Percentiles rank a stretch among this genome's conserved stretches.
Conservation (phyloP, 2,113 vertebrate genomes). For the Chaetodon trifascialis region DNA sequence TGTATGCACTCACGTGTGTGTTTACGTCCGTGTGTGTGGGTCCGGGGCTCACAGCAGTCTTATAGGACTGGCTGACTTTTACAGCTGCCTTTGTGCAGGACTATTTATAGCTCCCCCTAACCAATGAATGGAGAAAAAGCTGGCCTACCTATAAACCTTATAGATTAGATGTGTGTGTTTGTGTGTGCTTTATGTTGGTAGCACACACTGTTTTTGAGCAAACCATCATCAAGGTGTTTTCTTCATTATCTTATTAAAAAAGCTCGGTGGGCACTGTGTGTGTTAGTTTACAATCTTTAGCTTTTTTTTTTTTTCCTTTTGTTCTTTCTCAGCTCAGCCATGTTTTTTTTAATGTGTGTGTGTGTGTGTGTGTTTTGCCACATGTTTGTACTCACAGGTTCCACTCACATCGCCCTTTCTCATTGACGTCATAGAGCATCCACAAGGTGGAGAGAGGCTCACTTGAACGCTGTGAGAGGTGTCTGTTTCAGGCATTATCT, state of each 20-base stretch:
- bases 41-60: slow-evolving; percentile 49
- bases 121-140: slow-evolving; percentile 66
- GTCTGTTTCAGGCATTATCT: slow-evolving; percentile 25
- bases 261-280: slow-evolving; percentile 2
- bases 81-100: slow-evolving; percentile 76
- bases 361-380: background rate
- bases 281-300: slow-evolving; percentile 22
- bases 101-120: slow-evolving; percentile 81
- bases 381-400: slow-evolving; percentile 31
- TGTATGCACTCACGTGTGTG: background rate
- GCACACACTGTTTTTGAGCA: slow-evolving; percentile 25
- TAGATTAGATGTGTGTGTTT: slow-evolving; percentile 62
- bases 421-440: slow-evolving; percentile 56
- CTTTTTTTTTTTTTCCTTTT: background rate
- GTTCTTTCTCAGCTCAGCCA: slow-evolving; percentile 11
- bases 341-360: slow-evolving; percentile 18
- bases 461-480: background rate
- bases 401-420: slow-evolving; percentile 42
- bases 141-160: slow-evolving; percentile 68
- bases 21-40: slow-evolving; percentile 13
- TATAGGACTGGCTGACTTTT: slow-evolving; percentile 78
- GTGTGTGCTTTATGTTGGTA: slow-evolving; percentile 31
- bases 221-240: slow-evolving; percentile 39
- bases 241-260: slow-evolving; percentile 29
- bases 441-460: slow-evolving; percentile 34